phyloP scores from a whole-genome alignment of 2,888 invertebrate genomes.

The Liopterus haemorrhoidalis region DNA sequence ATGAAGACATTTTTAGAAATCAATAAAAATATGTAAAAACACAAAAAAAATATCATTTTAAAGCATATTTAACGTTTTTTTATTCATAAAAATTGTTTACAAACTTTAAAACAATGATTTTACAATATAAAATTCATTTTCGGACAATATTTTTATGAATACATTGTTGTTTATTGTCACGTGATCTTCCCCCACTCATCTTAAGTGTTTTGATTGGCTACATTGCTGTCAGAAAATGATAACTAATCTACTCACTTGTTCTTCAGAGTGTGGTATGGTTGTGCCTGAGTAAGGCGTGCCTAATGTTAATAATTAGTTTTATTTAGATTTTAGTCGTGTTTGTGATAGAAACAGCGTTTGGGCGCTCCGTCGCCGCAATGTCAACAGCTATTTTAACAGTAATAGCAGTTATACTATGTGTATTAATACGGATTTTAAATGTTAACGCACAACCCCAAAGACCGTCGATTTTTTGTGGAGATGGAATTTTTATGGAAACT shows the following conservation, averaged over 20 bases:
- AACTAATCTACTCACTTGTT: conserved; percentile 14
- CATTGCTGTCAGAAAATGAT: conserved; percentile 18
- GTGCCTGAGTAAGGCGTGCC: conserved; percentile 25
- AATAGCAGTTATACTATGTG: conserved; percentile 74
- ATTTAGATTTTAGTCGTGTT: conserved; percentile 26
- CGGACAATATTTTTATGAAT: too few relatives aligned
- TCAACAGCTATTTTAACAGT: conserved; percentile 76
- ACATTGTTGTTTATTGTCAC: too few relatives aligned
- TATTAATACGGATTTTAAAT: conserved; percentile 77
- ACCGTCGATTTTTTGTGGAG: conserved; percentile 70
- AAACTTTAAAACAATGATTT: too few relatives aligned
- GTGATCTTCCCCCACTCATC: too few relatives aligned
- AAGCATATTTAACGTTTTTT: too few relatives aligned
- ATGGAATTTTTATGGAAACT: conserved; percentile 69
- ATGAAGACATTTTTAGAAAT: too few relatives aligned
- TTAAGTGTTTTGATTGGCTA: conserved; percentile 16
- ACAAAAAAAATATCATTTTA: too few relatives aligned
- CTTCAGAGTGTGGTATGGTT: conserved; percentile 13
- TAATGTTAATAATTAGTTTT: conserved; percentile 12
- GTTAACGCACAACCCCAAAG: conserved; percentile 77
- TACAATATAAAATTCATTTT: too few relatives aligned
- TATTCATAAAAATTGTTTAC: too few relatives aligned
- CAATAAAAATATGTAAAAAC: too few relatives aligned
- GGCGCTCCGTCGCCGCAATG: conserved; percentile 49
- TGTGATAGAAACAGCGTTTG: conserved; percentile 29